Evolutionary conservation across 2,888 invertebrate genomes (phyloP).

Genomic region (Acrocyrtus sp.): DNA sequence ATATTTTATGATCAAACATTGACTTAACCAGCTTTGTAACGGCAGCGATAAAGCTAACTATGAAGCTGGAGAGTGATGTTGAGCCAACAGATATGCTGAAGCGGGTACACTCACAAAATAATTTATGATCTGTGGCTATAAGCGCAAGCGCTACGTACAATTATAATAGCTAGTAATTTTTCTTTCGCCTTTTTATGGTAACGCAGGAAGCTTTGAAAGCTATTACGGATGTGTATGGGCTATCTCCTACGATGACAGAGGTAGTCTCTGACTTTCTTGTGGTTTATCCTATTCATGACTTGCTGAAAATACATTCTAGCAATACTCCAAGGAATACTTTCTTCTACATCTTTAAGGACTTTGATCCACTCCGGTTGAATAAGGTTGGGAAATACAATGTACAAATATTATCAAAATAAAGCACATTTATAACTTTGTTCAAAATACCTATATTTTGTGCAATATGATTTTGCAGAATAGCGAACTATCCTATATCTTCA

Average conservation of each 20-base stretch:
- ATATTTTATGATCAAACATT: too few relatives aligned
- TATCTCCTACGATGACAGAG: constrained; percentile 55
- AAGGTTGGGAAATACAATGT: too few relatives aligned
- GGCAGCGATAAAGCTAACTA: constrained; percentile 57
- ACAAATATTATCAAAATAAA: too few relatives aligned
- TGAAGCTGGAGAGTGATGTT: constrained; percentile 56
- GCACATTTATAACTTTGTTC: not conserved
- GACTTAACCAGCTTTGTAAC: constrained; percentile 59
- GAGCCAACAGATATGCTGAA: constrained; percentile 58
- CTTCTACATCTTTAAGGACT: constrained; percentile 62
- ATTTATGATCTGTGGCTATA: too few relatives aligned
- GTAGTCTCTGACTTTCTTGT: constrained; percentile 60
- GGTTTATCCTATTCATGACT: constrained; percentile 55
- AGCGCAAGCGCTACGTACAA: too few relatives aligned
- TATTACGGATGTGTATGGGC: constrained; percentile 56
- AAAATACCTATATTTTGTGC: too few relatives aligned
- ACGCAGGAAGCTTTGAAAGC: constrained; percentile 57
- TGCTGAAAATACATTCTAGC: constrained; percentile 58
- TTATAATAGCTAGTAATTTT: too few relatives aligned
- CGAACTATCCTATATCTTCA: constrained; percentile 62
- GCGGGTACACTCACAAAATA: too few relatives aligned
- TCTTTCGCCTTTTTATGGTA: too few relatives aligned
- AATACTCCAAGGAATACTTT: constrained; percentile 58
- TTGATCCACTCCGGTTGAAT: constrained; percentile 55
- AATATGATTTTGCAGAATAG: constrained; percentile 55